These are phyloP conservation scores for Ennomos erosarius DNA, from an alignment of 2,888 invertebrate species.

Conservation along the genomic window DNA sequence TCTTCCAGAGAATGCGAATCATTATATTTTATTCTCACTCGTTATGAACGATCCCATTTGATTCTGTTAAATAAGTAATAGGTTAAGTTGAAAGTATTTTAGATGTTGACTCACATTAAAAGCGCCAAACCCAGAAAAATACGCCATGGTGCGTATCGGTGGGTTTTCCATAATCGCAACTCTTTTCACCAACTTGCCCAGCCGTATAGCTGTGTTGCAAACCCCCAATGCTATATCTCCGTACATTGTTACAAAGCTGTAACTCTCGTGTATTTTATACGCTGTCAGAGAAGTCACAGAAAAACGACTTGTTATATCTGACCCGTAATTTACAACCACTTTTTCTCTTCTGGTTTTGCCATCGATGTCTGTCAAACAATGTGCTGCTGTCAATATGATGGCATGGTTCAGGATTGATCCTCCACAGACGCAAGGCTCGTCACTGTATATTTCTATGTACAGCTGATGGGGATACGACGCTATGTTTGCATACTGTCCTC, in stretches of 20 bases:
- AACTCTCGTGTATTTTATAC: constrained; percentile 9
- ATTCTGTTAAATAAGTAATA: too few species aligned
- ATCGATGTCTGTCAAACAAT: constrained; percentile 34
- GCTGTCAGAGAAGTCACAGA: not conserved
- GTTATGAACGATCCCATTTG: too few species aligned
- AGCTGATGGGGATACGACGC: constrained; percentile 14
- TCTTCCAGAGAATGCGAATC: not conserved
- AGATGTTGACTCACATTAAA: constrained; percentile 40
- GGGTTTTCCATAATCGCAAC: constrained; percentile 25
- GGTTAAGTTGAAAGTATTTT: too few species aligned
- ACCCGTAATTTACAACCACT: constrained; percentile 9
- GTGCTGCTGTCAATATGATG: constrained; percentile 44
- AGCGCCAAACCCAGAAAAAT: constrained; percentile 46
- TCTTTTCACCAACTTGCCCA: constrained; percentile 6
- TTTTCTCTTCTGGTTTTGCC: not conserved
- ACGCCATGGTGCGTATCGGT: constrained; percentile 22
- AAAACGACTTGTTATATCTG: not conserved
- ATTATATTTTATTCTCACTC: too few species aligned
- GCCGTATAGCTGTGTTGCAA: not conserved
- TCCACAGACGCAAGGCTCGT: constrained; percentile 37
- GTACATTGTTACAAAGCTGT: not conserved
- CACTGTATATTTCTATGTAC: constrained; percentile 7
- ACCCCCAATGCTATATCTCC: constrained; percentile 12
- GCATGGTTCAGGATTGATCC: constrained; percentile 44
- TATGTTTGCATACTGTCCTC: constrained; percentile 6